Conservation (phyloP, 2,888 invertebrate genomes). For the Limnephilus marmoratus region DNA sequence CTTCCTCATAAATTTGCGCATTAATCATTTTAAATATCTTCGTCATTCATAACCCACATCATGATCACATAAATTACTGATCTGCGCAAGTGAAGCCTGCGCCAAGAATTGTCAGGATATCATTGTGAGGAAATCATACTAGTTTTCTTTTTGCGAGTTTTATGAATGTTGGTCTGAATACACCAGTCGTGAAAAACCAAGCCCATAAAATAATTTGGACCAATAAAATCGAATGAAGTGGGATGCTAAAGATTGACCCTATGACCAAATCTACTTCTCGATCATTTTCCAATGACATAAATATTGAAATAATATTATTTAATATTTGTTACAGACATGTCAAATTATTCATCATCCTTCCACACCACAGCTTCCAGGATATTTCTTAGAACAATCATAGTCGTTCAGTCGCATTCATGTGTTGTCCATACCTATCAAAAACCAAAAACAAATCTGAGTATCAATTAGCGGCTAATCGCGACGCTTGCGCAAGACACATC, state of each 20-base stretch:
- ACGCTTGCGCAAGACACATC: slow-evolving; percentile 1
- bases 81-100: too few relatives aligned
- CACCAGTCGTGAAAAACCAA: background rate
- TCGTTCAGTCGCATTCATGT: background rate
- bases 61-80: too few relatives aligned
- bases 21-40: too few relatives aligned
- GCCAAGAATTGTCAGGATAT: too few relatives aligned
- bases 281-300: too few relatives aligned
- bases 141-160: background rate
- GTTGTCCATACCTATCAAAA: background rate
- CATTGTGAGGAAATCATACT: background rate
- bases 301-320: too few relatives aligned
- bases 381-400: background rate
- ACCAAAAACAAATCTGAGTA: background rate
- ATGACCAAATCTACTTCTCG: background rate
- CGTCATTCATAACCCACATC: too few relatives aligned
- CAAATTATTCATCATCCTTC: too few relatives aligned
- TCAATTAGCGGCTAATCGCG: slow-evolving; percentile 8
- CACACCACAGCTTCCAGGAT: background rate
- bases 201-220: background rate
- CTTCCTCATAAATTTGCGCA: too few relatives aligned
- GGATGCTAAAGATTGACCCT: background rate
- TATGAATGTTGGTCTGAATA: background rate
- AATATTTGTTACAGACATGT: too few relatives aligned
- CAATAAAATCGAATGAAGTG: background rate